Percentiles rank a stretch among this genome's conserved stretches.
Conservation (phyloP, 2,888 invertebrate genomes). For the Oasisia sp. region DNA sequence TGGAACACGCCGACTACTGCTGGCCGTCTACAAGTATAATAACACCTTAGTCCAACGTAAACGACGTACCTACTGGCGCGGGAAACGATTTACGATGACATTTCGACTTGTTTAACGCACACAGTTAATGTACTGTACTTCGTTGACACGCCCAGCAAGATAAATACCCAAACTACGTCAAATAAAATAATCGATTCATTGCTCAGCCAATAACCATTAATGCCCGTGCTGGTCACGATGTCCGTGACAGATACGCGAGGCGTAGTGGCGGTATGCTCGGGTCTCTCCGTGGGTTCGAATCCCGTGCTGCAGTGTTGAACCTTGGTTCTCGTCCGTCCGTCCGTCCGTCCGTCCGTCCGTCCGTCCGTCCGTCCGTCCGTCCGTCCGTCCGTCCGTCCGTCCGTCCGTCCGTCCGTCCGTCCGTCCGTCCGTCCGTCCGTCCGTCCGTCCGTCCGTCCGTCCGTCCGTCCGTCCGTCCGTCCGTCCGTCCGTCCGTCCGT, state of each 20-base stretch:
- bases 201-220: background rate
- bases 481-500: too few species aligned
- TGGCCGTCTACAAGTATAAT: background rate
- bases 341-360: too few species aligned
- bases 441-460: too few species aligned
- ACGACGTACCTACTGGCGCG: background rate
- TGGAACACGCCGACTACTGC: background rate
- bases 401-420: too few species aligned
- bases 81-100: background rate
- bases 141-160: background rate
- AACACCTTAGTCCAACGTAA: background rate
- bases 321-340: too few species aligned
- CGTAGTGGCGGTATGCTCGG: background rate
- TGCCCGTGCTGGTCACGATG: background rate
- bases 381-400: too few species aligned
- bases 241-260: background rate
- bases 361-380: too few species aligned
- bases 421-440: too few species aligned
- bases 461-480: too few species aligned
- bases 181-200: conserved; percentile 10
- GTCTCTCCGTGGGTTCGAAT: too few species aligned
- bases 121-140: background rate
- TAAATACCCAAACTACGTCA: background rate
- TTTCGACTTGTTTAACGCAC: background rate
- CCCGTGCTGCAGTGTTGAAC: too few species aligned